Conservation (phyloP, 1,140 invertebrate species). For the Saccostrea cuccullata region DNA sequence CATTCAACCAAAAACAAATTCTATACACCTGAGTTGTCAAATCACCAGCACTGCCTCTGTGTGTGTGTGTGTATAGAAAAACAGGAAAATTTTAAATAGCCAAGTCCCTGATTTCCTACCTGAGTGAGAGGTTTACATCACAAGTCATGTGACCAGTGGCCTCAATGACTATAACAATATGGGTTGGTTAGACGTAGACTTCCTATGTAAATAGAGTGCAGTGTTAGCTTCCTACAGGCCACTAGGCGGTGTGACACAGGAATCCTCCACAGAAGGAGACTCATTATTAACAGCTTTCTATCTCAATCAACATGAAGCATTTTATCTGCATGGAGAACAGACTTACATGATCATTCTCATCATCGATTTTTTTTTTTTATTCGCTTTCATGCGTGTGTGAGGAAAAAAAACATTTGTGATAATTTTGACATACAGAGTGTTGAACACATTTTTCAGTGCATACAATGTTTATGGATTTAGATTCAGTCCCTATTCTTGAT, state of each 20-base stretch:
- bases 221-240: constrained; percentile 23
- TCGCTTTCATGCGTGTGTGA: constrained; percentile 16
- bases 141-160: constrained; percentile 30
- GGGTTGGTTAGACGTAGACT: constrained; percentile 34
- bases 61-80: constrained; percentile 20
- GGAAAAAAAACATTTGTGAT: constrained; percentile 7
- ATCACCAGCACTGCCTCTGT: not conserved
- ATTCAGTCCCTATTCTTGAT: constrained; percentile 59
- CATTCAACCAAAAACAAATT: constrained; percentile 21
- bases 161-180: constrained; percentile 38
- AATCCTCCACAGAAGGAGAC: constrained; percentile 14
- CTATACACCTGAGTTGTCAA: not conserved
- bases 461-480: constrained; percentile 51
- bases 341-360: constrained; percentile 21
- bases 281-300: constrained; percentile 5
- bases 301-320: constrained; percentile 26
- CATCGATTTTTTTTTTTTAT: constrained; percentile 34
- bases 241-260: constrained; percentile 28
- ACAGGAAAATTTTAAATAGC: constrained; percentile 30
- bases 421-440: constrained; percentile 17
- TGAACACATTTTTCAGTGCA: constrained; percentile 6
- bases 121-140: constrained; percentile 30
- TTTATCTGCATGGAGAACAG: constrained; percentile 37
- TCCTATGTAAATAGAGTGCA: constrained; percentile 37
- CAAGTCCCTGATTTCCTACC: constrained; percentile 24